Base-by-base conservation (phyloP, 2,113 vertebrate species). In the Coptodon bakossiorum region DNA sequence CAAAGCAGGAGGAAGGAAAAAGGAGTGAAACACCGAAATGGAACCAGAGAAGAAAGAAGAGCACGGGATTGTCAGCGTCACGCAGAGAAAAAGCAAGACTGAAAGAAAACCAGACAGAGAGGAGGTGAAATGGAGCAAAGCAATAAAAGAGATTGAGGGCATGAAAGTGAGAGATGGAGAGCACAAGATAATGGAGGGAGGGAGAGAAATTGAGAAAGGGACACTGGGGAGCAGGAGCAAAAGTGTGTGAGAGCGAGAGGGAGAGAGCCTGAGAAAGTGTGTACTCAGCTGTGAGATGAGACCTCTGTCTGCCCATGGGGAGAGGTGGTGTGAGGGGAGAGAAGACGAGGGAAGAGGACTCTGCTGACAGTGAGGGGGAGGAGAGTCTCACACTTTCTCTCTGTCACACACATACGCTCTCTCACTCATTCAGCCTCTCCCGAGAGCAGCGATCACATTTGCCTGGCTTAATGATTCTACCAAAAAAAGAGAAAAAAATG, bases 221-320 rank as follows among this genome's bases (percentile, higher is more conserved):
- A 95, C 95, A 90, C 93, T 90, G 91, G 94, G 94, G 95, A 95
- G 89, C 87, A 81, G 90, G 93, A 89, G 93, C 92, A 89, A 96
- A 93, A 94, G 93, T 95, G 95, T 94, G 95, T 93, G 93, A 93
- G 93, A 94, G 93, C 89, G 87, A 92, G 92, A 92, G 89, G 87
- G 93, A 93, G 94, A 93, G 93, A 96, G 94, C 94, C 90, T 94
- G 95, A 93, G 95, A 96, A 94, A 95, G 93, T 95, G 95, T 96
- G 96, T 96, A 95, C 93, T 96, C 95, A 96, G 94, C 95, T 96
- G 96, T 95, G 95, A 96, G 95, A 96, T 96, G 95, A 96, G 95
- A 95, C 95, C 93, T 94, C 94, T 94, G 95, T 95, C 92, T 87
- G 91, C 91, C 94, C 94, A 88, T 93, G 38, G 95, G 94, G 93